phyloP scores from a whole-genome alignment of 2,113 vertebrate species.

The Felis chaus region DNA sequence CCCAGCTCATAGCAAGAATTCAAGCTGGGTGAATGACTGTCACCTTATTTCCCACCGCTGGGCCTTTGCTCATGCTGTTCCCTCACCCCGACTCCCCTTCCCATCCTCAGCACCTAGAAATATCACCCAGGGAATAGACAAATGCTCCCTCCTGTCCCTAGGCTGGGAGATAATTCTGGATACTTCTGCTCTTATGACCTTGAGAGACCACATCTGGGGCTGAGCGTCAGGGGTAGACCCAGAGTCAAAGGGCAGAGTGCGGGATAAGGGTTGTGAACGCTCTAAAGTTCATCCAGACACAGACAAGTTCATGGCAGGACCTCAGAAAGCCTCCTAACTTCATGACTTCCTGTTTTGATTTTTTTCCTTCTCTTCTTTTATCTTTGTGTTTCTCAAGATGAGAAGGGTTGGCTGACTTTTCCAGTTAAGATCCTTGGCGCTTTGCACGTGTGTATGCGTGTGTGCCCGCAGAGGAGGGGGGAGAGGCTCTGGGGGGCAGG shows the following conservation, averaged over 20 bases:
- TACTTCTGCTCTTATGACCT: background rate
- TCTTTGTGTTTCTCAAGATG: conserved; percentile 1
- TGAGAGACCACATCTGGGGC: background rate
- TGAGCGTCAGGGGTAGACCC: background rate
- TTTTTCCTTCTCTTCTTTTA: background rate
- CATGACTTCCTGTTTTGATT: background rate
- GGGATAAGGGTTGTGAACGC: background rate
- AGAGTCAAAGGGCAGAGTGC: background rate
- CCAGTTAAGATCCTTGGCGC: background rate
- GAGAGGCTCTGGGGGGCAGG: background rate
- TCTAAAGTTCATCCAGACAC: background rate
- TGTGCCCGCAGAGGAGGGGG: background rate
- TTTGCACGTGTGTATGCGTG: background rate
- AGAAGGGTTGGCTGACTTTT: background rate
- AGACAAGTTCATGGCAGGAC: background rate
- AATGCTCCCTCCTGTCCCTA: background rate
- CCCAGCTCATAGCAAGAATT: background rate
- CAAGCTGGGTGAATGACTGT: background rate
- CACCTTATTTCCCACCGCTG: background rate
- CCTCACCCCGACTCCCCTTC: background rate
- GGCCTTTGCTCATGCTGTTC: background rate
- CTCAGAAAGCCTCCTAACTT: background rate
- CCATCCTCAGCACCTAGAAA: background rate
- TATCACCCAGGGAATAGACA: background rate
- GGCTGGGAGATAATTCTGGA: background rate